A percentile compares a stretch with the other conserved stretches of the same genome.
Conservation (phyloP, 2,888 invertebrate genomes). For the Ormyrus rosae region DNA sequence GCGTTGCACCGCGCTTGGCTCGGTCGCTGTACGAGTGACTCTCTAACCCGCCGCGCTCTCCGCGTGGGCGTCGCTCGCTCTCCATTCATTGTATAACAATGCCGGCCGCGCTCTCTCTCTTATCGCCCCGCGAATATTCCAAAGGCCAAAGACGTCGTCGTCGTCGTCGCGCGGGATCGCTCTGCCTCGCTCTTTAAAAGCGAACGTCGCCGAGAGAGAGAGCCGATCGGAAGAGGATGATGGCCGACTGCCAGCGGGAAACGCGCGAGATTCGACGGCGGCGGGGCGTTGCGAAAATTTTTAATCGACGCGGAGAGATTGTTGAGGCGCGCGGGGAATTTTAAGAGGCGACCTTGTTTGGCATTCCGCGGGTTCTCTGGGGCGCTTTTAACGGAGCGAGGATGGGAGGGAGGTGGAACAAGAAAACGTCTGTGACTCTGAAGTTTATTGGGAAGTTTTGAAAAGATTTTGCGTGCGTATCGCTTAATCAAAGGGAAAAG, state of each 20-base stretch:
- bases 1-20: background rate
- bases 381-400: no score
- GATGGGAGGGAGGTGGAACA: no score
- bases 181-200: slow-evolving; percentile 31
- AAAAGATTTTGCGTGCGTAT: no score
- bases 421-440: no score
- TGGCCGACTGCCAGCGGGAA: no score
- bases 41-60: slow-evolving; percentile 34
- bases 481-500: no score
- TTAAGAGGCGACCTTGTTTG: no score
- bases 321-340: no score
- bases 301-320: background rate
- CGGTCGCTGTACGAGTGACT: slow-evolving; percentile 50
- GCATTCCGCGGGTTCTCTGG: no score
- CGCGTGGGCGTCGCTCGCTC: slow-evolving; percentile 19
- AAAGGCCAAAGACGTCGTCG: background rate
- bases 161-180: slow-evolving; percentile 1
- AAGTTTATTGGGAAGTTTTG: no score
- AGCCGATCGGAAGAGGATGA: no score
- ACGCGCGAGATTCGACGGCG: background rate
- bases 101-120: background rate
- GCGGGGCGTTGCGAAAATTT: background rate
- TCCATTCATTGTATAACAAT: slow-evolving; percentile 44
- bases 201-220: background rate
- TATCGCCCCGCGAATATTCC: background rate